Base-by-base conservation (phyloP, 2,888 invertebrate genomes). In the Synanthedon tipuliformis region DNA sequence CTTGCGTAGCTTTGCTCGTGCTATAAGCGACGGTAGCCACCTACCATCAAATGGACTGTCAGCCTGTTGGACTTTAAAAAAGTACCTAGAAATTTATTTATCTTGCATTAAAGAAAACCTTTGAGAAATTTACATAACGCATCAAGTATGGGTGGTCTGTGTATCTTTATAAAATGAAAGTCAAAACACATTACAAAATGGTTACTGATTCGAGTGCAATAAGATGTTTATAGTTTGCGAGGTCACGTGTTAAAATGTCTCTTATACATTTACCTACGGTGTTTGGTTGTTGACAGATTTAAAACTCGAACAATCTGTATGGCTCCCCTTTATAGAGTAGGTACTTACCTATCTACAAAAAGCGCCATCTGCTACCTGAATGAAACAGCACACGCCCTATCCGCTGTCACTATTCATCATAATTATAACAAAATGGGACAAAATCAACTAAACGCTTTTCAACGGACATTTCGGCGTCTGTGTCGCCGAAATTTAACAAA, bases 91-190 rank as follows among this genome's bases (percentile, higher is more conserved):
- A 74, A 69, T 80, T 78, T 77, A 55, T 81, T 75, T 74, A 75
- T 71, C 71, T 69, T 63, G 60, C 60, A 61, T 62, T 61, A 68
- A 69, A 74, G 69, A 68, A 48, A 67, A 68, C 68, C 8, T 71
- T 67, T 65, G 64, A 65, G 66, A 73, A 81, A 81, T 81, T 78
- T 78, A 79, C 71, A 75, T 68, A 75, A 78, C 65, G 68, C 64
- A 68, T 65, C 69, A 68, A 65, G 69, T 69, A 69, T 71, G 71
- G 5, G 23, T 66, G 69, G 68, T 74, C 73, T 75, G 80, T 60
- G 65, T 68, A 71, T 64, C 75, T 78, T 76, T 68, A 68, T 70
- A 67, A 69, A 79, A 75, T 54, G 76, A 81, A 79, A 79, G 75
- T 78, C 71, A 73, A 74, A 78, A 77, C 73, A 76, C 64, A 62